Conservation (phyloP, 1,140 invertebrate genomes). For the Mercenaria mercenaria region DNA sequence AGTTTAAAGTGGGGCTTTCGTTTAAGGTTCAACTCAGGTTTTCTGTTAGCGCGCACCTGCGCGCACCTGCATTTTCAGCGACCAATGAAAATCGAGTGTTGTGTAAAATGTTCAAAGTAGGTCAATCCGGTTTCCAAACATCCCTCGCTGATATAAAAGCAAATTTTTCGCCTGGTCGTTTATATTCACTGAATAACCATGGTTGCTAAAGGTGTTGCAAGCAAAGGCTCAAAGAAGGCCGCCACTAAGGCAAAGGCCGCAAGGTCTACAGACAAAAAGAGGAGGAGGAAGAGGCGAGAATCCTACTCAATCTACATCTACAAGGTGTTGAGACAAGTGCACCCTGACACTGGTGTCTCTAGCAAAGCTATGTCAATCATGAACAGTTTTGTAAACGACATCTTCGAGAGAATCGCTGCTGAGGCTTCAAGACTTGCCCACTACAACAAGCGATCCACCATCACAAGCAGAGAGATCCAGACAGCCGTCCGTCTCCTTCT, state of each 20-base stretch:
- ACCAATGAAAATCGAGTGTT: not conserved
- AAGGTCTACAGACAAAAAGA: constrained; percentile 12
- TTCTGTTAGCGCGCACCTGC: too few relatives aligned
- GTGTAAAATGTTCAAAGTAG: not conserved
- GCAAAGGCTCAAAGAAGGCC: constrained; percentile 42
- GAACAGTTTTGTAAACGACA: constrained; percentile 86
- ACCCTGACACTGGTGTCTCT: constrained; percentile 90
- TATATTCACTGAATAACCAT: not conserved
- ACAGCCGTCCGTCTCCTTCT: too few relatives aligned
- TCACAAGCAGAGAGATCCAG: too few relatives aligned
- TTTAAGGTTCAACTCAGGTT: too few relatives aligned
- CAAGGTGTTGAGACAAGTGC: constrained; percentile 91
- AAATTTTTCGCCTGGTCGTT: not conserved
- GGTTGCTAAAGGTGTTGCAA: not conserved
- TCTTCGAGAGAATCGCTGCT: constrained; percentile 86
- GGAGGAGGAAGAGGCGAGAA: constrained; percentile 86
- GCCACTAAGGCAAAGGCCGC: constrained; percentile 44
- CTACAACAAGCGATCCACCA: too few relatives aligned
- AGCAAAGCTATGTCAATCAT: constrained; percentile 85
- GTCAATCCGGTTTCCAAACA: not conserved
- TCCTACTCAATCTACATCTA: constrained; percentile 91
- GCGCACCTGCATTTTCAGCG: not conserved
- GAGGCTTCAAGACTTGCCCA: constrained; percentile 83
- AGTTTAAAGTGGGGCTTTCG: too few relatives aligned
- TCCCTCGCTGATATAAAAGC: not conserved